Conservation (phyloP, 2,113 vertebrate species). For the Dendrocopos noguchii region DNA sequence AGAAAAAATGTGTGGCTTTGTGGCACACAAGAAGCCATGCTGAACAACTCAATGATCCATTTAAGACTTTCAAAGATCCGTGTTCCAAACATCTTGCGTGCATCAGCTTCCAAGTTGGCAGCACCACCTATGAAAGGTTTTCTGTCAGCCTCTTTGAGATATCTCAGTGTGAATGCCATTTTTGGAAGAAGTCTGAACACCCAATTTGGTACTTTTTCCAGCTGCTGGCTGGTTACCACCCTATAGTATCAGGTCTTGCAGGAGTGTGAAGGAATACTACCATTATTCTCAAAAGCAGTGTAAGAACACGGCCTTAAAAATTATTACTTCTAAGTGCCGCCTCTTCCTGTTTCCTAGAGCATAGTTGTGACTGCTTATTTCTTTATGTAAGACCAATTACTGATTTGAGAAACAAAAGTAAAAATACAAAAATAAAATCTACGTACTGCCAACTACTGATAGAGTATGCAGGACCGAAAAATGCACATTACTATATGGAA, state of each 20-base stretch:
- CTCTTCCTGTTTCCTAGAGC: not conserved
- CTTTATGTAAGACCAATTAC: not conserved
- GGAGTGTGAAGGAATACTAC: not conserved
- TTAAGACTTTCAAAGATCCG: not conserved
- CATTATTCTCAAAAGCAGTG: not conserved
- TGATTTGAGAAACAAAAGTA: not conserved
- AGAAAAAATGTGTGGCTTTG: not conserved
- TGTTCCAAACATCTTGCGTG: rapidly evolving
- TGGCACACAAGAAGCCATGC: not conserved
- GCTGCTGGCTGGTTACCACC: not conserved
- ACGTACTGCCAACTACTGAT: not conserved
- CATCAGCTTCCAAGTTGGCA: not conserved
- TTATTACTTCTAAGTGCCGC: not conserved
- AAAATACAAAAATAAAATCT: not conserved
- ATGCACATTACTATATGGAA: not conserved
- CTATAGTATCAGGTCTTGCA: not conserved
- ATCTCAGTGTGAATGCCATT: not conserved
- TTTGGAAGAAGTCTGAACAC: not conserved
- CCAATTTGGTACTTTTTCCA: not conserved
- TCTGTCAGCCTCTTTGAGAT: not conserved
- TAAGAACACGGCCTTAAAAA: not conserved
- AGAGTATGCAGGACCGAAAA: not conserved
- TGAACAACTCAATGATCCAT: not conserved
- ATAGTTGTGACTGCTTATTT: not conserved
- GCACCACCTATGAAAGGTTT: not conserved